phyloP scores from a whole-genome alignment of 2,888 invertebrate genomes.

The Eupithecia insigniata region DNA sequence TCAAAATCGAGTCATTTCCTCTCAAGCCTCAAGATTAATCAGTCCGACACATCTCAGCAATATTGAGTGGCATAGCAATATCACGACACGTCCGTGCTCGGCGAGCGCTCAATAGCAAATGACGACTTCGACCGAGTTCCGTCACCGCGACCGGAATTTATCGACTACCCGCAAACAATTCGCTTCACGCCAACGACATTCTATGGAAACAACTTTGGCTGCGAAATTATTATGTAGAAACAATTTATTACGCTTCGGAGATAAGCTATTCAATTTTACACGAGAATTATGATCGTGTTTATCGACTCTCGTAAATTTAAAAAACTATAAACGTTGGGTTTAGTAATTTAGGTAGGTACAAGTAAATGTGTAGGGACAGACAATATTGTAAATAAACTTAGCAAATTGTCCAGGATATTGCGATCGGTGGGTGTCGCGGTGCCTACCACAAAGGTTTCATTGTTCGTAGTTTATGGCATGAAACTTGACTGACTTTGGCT shows the following conservation, averaged over 20 bases:
- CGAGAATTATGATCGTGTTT: constrained; percentile 41
- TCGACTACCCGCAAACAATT: constrained; percentile 69
- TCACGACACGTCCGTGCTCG: constrained; percentile 46
- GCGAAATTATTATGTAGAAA: constrained; percentile 51
- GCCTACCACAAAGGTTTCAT: constrained; percentile 47
- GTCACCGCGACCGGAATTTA: constrained; percentile 66
- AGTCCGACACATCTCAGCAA: constrained; percentile 23
- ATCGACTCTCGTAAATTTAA: constrained; percentile 45
- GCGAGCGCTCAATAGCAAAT: constrained; percentile 59
- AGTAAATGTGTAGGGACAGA: constrained; percentile 41
- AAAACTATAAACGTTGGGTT: constrained; percentile 44
- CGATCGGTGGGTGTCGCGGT: constrained; percentile 23
- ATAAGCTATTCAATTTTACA: constrained; percentile 32
- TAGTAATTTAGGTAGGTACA: constrained; percentile 37
- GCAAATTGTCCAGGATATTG: constrained; percentile 31
- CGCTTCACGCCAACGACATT: constrained; percentile 50
- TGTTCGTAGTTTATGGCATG: constrained; percentile 51
- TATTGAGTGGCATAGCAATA: constrained; percentile 48
- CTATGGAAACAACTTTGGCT: constrained; percentile 54
- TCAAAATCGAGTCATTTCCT: not conserved
- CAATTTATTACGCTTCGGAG: constrained; percentile 43
- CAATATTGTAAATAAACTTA: constrained; percentile 43
- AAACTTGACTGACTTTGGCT: not conserved
- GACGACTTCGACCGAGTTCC: constrained; percentile 61
- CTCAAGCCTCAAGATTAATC: constrained; percentile 13